Base-by-base conservation (phyloP, 2,888 invertebrate species). In the Polymixis lichenea region DNA sequence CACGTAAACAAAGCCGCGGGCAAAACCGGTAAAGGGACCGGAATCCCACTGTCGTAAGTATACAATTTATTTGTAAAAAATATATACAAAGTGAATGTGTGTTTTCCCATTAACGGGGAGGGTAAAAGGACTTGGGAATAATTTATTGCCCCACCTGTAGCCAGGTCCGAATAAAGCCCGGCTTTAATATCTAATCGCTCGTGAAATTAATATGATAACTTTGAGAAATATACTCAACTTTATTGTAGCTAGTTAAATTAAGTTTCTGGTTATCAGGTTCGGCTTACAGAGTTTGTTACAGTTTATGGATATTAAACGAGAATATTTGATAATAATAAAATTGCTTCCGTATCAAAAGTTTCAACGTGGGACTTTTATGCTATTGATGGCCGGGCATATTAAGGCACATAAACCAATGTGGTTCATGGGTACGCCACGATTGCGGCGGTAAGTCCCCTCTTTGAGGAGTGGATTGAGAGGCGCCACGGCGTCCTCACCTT, bases 161-260 rank as follows among this genome's bases (percentile, higher is more conserved):
- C 86, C 83, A 75, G 84, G 81, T 82, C 82, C 86, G 82, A 88
- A 84, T 86, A 88, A 90, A 87, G 82, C 84, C 78, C 78, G 83
- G 91, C 88, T 91, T 88, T 88, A 86, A 86, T 87, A 89, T 89
- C 90, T 92, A 91, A 92, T 91, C 90, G 89, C 85, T 89, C 77
- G 83, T 86, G 80, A 91, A 92, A 92, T 92, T 92, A 89, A 91
- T 92, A 90, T 84, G 91, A 90, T 90, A 92, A 92, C 88, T 92
- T 91, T 88, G 84, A 85, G 84, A 83, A 87, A 85, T 87, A 82
- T 82, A 81, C 76, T 84, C 76, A 80, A 80, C 81, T 86, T 87
- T 88, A 86, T 83, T 86, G 81, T 77, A 78, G 65, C 77, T 87
- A 78, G 82, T 90, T 81, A 66, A 87, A 87, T 80, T 84, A 72